Percentiles rank a stretch among this genome's conserved stretches.
Conservation (phyloP, 1,140 invertebrate species). For the Heliothis subflexa region DNA sequence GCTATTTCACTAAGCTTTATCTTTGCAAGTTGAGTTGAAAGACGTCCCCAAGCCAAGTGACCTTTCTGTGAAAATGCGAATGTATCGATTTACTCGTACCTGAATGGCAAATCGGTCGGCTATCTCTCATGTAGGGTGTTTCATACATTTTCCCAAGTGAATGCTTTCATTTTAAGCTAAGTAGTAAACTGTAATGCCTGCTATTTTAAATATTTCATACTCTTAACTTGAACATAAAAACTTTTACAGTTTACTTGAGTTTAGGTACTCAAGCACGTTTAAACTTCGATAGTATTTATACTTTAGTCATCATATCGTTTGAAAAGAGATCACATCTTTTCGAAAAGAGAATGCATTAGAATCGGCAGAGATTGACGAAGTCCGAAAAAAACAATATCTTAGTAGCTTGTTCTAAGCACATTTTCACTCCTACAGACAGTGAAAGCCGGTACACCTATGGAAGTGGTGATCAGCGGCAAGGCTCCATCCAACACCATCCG, state of each 20-base stretch:
- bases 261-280: neutral
- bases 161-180: too few species aligned
- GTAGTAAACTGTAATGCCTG: too few species aligned
- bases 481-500: slow-evolving; percentile 78
- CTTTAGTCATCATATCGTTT: too few species aligned
- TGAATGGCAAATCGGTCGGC: neutral
- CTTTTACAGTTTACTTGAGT: too few species aligned
- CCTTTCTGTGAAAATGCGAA: slow-evolving; percentile 5
- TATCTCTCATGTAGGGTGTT: neutral
- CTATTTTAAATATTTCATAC: too few species aligned
- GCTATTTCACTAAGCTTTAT: neutral
- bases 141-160: neutral
- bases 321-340: too few species aligned
- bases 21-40: neutral
- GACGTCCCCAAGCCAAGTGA: neutral
- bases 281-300: too few species aligned
- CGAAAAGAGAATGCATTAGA: too few species aligned
- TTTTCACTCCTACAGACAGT: slow-evolving; percentile 59
- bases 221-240: too few species aligned
- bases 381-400: neutral
- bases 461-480: slow-evolving; percentile 81
- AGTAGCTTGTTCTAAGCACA: neutral
- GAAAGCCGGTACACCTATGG: slow-evolving; percentile 72
- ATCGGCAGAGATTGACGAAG: too few species aligned
- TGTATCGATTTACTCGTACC: neutral